A percentile compares a stretch with the other conserved stretches of the same genome.
Conservation (phyloP, 2,888 invertebrate species). For the Sesia apiformis region DNA sequence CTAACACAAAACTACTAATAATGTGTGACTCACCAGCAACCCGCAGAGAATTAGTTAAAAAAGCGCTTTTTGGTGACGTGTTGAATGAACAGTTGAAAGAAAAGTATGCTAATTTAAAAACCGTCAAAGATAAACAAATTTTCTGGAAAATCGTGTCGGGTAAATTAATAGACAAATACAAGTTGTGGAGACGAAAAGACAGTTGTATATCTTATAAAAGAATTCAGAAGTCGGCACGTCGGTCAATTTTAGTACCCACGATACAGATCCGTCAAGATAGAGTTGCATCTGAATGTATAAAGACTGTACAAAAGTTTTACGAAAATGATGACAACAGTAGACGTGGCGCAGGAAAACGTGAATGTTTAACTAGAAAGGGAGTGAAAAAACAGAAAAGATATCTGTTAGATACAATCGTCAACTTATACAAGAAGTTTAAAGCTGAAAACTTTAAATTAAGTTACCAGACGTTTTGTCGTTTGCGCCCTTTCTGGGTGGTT, state of each 20-base stretch:
- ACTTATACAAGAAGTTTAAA: conserved; percentile 19
- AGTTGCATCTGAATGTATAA: conserved; percentile 7
- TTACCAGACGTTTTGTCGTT: conserved; percentile 14
- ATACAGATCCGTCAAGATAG: conserved; percentile 3
- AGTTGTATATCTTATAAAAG: conserved; percentile 10
- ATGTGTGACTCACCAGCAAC: conserved; percentile 12
- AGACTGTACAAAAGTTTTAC: conserved; percentile 12
- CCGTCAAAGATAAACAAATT: conserved; percentile 8
- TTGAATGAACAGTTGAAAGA: conserved; percentile 11
- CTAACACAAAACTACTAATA: conserved; percentile 14
- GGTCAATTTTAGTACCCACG: conserved; percentile 1
- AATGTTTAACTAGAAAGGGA: conserved; percentile 17
- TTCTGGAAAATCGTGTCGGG: conserved; percentile 8
- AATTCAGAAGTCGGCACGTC: conserved; percentile 8
- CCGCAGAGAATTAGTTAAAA: conserved; percentile 12
- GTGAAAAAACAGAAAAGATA: conserved; percentile 20
- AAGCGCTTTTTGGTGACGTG: conserved; percentile 11
- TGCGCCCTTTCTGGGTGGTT: conserved; percentile 20
- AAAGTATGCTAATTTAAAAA: conserved; percentile 8
- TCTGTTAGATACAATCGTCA: conserved; percentile 15
- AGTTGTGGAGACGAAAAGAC: conserved; percentile 6
- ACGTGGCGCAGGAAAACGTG: conserved; percentile 19
- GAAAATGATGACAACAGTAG: conserved; percentile 21
- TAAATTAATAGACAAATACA: conserved; percentile 7
- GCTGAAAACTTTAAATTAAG: conserved; percentile 8